Conservation (phyloP, 1,140 invertebrate species). For the Lamellibrachia luymesi region DNA sequence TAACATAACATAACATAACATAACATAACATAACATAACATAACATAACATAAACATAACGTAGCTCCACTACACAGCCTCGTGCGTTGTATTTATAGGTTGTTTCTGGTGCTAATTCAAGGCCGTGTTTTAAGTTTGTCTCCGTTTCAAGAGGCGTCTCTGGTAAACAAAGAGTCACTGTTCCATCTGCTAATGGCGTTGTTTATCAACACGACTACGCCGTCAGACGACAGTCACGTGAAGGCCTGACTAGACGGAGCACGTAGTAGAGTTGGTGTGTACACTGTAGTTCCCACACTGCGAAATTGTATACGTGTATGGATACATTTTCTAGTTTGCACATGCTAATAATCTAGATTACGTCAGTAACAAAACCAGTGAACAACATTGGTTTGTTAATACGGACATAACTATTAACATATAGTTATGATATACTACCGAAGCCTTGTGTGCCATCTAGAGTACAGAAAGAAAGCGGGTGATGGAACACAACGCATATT, state of each 20-base stretch:
- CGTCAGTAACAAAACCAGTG: neutral
- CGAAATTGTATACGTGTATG: neutral
- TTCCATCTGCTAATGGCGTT: neutral
- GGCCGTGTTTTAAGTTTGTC: neutral
- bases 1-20: too few relatives aligned
- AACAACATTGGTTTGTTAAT: neutral
- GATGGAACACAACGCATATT: too few relatives aligned
- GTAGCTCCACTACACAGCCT: neutral
- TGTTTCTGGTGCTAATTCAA: neutral
- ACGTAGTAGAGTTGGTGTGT: neutral
- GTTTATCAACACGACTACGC: neutral
- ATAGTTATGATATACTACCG: too few relatives aligned
- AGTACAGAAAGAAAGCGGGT: too few relatives aligned
- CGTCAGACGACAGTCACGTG: neutral
- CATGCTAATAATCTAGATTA: neutral
- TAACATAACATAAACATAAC: too few relatives aligned
- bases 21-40: too few relatives aligned
- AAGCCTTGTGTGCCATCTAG: too few relatives aligned
- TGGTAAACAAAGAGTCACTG: neutral
- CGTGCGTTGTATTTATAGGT: neutral
- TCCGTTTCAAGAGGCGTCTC: neutral
- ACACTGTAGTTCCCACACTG: neutral
- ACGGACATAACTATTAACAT: neutral
- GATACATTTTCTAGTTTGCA: neutral
- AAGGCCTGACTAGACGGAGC: neutral